Evolutionary conservation across 2,888 invertebrate species (phyloP), one percentile per base, ranked within the genome.

Genomic region (Drosophila melanosoma): DNA sequence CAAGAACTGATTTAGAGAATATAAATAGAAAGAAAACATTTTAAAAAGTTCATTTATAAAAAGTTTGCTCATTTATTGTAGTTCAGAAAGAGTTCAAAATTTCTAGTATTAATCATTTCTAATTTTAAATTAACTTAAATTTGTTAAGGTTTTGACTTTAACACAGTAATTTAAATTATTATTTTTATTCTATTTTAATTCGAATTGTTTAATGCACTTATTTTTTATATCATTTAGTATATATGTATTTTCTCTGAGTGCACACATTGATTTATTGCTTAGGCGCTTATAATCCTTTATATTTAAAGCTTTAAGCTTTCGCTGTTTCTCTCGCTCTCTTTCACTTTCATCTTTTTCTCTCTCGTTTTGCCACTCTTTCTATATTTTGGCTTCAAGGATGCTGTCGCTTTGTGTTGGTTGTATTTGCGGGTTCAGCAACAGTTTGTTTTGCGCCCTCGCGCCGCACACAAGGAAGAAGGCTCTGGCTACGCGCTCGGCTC

Each of bases 391-490:
- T 29, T 23, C 54, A 15, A 61, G 68, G 62, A 76, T 76, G 61
- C 67, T 76, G 67, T 3, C 53, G 72, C 68, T 69, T 32, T 58
- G 61, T 56, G 59, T 54, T 60, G 69, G 49, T 51, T 60, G 69
- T 49, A 59, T 40, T 48, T 68, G 51, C 32, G 51, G 20, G 35
- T 36, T n/a, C 72, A 90, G 90, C 91, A 90, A 90, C 90, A 90
- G 90, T 90, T 90, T 91, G 90, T 86, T 90, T 76, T 73, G 78
- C 61, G 79, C 71, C 59, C 84, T 91, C 80, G 84, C 81, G 63
- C 62, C 53, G 23, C 68, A 67, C 79, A 82, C 76, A 79, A 81
- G 90, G 81, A 15, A 82, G 71, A 77, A 69, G 74, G 74, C 42
- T 53, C 51, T 8, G 45, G 35, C 36, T 33, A 20, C 48, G 56